Conservation (phyloP, 2,797 vertebrate species). For the Leptatherina wallacei region DNA sequence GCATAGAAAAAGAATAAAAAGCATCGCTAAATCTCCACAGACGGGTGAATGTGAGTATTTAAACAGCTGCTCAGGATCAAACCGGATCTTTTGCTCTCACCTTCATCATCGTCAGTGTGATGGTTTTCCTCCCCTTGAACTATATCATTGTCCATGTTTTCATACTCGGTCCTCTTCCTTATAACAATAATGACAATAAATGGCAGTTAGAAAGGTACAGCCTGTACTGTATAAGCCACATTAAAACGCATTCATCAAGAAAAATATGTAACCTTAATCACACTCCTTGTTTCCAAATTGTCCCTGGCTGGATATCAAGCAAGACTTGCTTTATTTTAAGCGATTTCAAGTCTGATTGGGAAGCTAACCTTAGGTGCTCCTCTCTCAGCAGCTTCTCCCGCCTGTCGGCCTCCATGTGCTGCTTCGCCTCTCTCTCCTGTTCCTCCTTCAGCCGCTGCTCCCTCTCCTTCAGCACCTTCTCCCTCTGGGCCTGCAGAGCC, state of each 20-base stretch:
- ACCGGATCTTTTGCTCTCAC: constrained; percentile 53
- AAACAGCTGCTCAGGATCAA: neutral
- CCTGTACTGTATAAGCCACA: neutral
- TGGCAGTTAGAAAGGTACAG: constrained; percentile 6
- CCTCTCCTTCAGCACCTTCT: constrained; percentile 78
- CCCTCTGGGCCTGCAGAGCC: constrained; percentile 83
- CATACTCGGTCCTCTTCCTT: constrained; percentile 88
- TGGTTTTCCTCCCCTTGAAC: constrained; percentile 87
- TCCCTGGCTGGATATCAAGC: neutral
- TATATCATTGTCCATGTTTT: constrained; percentile 87
- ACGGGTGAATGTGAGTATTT: neutral
- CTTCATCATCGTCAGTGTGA: constrained; percentile 84
- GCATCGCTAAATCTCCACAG: neutral
- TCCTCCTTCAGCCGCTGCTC: constrained; percentile 85
- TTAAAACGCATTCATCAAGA: constrained; percentile 1
- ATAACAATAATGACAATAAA: constrained; percentile 10
- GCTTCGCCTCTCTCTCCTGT: constrained; percentile 80
- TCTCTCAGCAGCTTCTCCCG: constrained; percentile 78
- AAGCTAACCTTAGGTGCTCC: constrained; percentile 81
- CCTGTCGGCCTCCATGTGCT: constrained; percentile 80
- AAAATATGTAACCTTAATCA: neutral
- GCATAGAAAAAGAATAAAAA: no score
- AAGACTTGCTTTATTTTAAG: no score
- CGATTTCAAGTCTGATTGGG: neutral
- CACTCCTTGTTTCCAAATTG: neutral